phyloP scores from a whole-genome alignment of 2,113 vertebrate genomes.

The Anoura caudifer region DNA sequence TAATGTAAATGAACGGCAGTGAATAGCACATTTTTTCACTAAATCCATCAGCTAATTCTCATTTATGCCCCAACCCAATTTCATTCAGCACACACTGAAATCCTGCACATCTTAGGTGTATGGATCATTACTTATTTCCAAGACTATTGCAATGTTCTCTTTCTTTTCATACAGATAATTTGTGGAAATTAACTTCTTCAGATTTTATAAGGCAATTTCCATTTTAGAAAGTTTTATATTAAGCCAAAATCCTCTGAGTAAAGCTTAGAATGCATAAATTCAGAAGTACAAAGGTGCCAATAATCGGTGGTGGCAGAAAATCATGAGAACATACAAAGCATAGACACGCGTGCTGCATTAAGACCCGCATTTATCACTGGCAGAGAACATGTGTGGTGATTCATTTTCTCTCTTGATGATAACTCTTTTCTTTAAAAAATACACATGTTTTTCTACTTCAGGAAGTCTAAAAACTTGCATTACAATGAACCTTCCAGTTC shows the following conservation, averaged over 20 bases:
- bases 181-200: slow-evolving; percentile 15
- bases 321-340: neutral
- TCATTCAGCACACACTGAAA: neutral
- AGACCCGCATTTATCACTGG: neutral
- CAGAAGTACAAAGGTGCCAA: neutral
- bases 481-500: neutral
- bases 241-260: neutral
- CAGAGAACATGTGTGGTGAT: neutral
- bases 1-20: neutral
- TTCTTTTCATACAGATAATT: neutral
- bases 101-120: neutral
- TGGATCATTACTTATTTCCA: neutral
- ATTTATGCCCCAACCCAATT: neutral
- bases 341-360: neutral
- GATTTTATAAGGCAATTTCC: neutral
- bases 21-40: slow-evolving; percentile 27
- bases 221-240: neutral
- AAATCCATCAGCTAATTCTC: slow-evolving; percentile 25
- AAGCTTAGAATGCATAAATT: neutral
- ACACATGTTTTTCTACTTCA: neutral
- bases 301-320: neutral
- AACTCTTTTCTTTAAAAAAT: neutral
- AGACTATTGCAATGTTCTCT: slow-evolving; percentile 21
- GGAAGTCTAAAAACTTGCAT: neutral
- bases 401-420: neutral